A percentile compares a stretch with the other conserved stretches of the same genome.
Conservation (phyloP, 2,888 invertebrate genomes). For the Fabriciana adippe region DNA sequence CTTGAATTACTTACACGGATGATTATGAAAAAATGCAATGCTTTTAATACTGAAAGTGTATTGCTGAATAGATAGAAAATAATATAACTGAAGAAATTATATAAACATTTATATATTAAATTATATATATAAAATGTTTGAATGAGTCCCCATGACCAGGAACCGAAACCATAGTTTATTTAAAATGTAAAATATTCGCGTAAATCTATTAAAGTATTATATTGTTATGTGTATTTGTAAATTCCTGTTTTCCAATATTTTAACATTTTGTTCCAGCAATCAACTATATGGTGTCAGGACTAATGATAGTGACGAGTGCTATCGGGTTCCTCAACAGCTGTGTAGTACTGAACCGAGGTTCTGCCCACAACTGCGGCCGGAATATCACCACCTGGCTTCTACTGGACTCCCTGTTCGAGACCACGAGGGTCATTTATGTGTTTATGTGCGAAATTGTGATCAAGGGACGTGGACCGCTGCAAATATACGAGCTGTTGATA, state of each 20-base stretch:
- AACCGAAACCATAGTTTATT: too few relatives aligned
- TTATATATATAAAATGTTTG: too few relatives aligned
- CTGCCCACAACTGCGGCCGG: slow-evolving; percentile 54
- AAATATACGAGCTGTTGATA: slow-evolving; percentile 65
- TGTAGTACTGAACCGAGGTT: slow-evolving; percentile 62
- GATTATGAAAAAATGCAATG: too few relatives aligned
- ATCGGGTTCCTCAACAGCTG: slow-evolving; percentile 72
- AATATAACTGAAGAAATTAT: too few relatives aligned
- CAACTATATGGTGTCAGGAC: slow-evolving; percentile 67
- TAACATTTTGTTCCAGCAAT: slow-evolving; percentile 51
- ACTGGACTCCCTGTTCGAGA: slow-evolving; percentile 73
- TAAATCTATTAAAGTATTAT: background rate
- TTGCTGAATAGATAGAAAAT: too few relatives aligned
- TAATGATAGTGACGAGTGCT: slow-evolving; percentile 62
- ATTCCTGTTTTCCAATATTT: slow-evolving; percentile 1
- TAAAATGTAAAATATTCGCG: too few relatives aligned
- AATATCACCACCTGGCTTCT: slow-evolving; percentile 71
- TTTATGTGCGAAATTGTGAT: slow-evolving; percentile 67
- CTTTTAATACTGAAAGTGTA: too few relatives aligned
- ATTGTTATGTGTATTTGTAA: too few relatives aligned
- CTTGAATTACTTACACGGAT: too few relatives aligned
- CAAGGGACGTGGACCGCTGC: slow-evolving; percentile 60
- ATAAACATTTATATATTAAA: too few relatives aligned
- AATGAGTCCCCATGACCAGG: too few relatives aligned
- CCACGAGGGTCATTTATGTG: slow-evolving; percentile 68